Percentiles rank a stretch among this genome's conserved stretches.
phyloP scores from a whole-genome alignment of 1,140 invertebrate species.

The Mactra quadrangularis region DNA sequence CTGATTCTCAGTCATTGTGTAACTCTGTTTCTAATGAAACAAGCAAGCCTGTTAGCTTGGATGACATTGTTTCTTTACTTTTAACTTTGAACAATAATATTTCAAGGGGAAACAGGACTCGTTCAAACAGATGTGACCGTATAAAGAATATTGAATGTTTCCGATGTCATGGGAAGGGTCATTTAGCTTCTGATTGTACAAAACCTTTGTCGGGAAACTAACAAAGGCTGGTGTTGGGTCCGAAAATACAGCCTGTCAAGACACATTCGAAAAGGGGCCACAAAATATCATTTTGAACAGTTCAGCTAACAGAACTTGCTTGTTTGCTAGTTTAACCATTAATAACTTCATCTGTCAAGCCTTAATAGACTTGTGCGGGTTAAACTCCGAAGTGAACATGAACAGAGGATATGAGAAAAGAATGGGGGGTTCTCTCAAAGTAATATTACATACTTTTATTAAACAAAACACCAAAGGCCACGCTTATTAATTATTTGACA shows the following conservation, averaged over 20 bases:
- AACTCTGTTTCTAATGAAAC: not conserved
- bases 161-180: constrained; percentile 22
- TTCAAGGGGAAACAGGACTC: not conserved
- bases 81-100: not conserved
- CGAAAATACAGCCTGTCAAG: constrained; percentile 19
- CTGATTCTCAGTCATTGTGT: not conserved
- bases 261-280: constrained; percentile 10
- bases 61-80: constrained; percentile 6
- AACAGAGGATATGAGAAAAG: no score
- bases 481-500: no score
- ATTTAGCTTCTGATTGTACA: not conserved
- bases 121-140: constrained; percentile 14
- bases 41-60: constrained; percentile 2
- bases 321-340: not conserved
- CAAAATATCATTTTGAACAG: constrained; percentile 12
- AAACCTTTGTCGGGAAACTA: constrained; percentile 10
- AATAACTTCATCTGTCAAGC: constrained; percentile 12
- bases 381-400: no score
- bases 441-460: no score
- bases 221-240: constrained; percentile 11
- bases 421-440: no score
- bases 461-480: no score
- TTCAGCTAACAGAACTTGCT: constrained; percentile 11
- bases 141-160: constrained; percentile 7
- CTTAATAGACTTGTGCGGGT: no score